Evolutionary conservation across 64 coral and sea anemone species (phyloP), one percentile per base, ranked within the genome.

Genomic region (Orbicella faveolata): DNA sequence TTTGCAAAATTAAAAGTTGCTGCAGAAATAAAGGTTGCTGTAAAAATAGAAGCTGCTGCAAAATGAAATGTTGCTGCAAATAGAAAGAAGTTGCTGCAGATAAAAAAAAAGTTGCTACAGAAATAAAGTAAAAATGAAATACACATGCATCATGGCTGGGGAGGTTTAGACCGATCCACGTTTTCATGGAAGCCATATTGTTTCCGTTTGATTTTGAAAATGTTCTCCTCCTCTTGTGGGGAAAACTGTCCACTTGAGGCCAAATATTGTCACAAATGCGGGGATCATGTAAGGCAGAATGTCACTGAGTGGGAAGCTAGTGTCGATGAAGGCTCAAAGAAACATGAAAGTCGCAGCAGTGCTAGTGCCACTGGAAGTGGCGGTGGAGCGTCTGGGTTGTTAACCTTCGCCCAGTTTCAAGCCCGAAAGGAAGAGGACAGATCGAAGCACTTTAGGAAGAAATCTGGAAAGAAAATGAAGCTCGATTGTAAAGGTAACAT

Each of bases 251-350:
- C 53, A 44, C 77, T 53, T 54, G 48, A 57, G 4, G 44, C 77
- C 17, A 79, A 79, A 79, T 79, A 23, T 79, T 79, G 77, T 12
- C 77, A 79, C 44, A 79, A 79, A 26, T 80, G 52, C 26, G 9
- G 78, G 14, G 20, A 80, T 25, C 10, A 6, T 59, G 20, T 80
- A 61, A 12, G 25, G 26, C 21, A 80, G 25, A 30, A 80, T 26
- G 21, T 25, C 1, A 80, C 9, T 26, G 11, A 61, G 21, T 6
- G 52, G 30, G 78, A 21, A 61, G 52, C 19, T 80, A 33, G 78
- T 80, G 78, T 80, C 26, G 78, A 80, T 34, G 25, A 61, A 80
- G 10, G 54, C 78, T 80, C 78, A 80, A 80, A 80, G 4, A 34
- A 61, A 15, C 11, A 61, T 61, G 23, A 80, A 80, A 80, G 54